Base-by-base conservation (phyloP, 1,140 invertebrate genomes). In the Listronotus bonariensis region DNA sequence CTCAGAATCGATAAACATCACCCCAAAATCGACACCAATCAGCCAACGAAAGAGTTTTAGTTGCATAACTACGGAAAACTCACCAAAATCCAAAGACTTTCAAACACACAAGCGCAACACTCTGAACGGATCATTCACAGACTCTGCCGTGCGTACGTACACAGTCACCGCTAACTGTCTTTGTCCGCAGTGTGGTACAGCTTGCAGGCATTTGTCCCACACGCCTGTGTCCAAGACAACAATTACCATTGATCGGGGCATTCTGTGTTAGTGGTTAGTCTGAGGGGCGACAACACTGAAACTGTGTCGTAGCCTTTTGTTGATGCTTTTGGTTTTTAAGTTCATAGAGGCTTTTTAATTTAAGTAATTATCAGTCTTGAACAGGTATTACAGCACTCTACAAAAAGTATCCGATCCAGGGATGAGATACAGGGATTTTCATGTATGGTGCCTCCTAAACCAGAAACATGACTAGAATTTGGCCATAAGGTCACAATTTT, bases 201-300 rank as follows among this genome's bases (percentile, higher is more conserved):
- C 77, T 32, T 80, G 78, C 62, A 69, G 78, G 20, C 78, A 78
- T 55, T 58, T 78, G 46, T 72, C 76, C 11, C 75, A 76, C 48
- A 70, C 75, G 15, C 75, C 76, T 17, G 76, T 77, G 14, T 55
- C 77, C 49, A 79, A 78, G 68, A 68, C 77, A 15, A 69, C 74
- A 32, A 78, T 79, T 52, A 77, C 77, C n/a, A 71, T 79, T 17
- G 78, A 79, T 69, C 72, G 78, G 48, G 77, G 76, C 59, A 78
- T 79, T 58, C 59, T 79, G 49, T 79, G 78, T 72, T 79, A 79
- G 57, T 54, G n/a, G 34, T 54, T 41, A 54, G 31, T 36, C 31
- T 15, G 18, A 3, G 10, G 49, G 26, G 49, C 15, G 10, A 14
- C n/a, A 11, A n/a, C n/a, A n/a, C 11, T 17, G 5, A 6, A 17